Conservation (phyloP, 2,113 vertebrate genomes). For the Eurypyga helias region DNA sequence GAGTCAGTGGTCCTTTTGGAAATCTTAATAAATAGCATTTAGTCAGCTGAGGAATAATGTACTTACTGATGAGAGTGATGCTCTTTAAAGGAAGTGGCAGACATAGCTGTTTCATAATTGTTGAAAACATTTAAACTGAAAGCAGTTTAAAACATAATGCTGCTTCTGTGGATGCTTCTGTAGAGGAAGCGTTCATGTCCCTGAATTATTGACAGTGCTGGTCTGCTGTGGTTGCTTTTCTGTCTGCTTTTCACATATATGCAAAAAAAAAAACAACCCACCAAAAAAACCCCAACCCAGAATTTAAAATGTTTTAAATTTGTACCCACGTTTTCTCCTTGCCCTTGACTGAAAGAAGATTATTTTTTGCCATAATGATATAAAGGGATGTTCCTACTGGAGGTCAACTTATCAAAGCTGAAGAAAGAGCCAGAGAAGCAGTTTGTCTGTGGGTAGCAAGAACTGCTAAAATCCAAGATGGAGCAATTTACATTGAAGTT, state of each 20-base stretch:
- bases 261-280: too few species aligned
- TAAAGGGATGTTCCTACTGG: background rate
- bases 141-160: conserved; percentile 13
- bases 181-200: background rate
- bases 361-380: background rate
- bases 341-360: background rate
- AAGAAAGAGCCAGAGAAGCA: background rate
- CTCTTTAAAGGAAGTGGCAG: background rate
- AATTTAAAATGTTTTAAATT: background rate
- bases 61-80: background rate
- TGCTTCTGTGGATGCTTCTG: background rate
- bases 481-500: background rate
- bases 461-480: background rate
- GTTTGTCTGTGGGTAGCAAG: background rate
- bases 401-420: background rate
- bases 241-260: background rate
- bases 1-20: background rate
- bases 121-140: conserved; percentile 6
- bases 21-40: background rate
- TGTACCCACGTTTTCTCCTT: background rate
- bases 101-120: background rate
- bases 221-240: conserved; percentile 18
- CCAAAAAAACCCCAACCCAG: too few species aligned
- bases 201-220: conserved; percentile 18
- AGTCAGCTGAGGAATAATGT: background rate